These are phyloP conservation scores for Diarsia brunnea DNA, from an alignment of 2,888 invertebrate genomes.

Conservation along the genomic window DNA sequence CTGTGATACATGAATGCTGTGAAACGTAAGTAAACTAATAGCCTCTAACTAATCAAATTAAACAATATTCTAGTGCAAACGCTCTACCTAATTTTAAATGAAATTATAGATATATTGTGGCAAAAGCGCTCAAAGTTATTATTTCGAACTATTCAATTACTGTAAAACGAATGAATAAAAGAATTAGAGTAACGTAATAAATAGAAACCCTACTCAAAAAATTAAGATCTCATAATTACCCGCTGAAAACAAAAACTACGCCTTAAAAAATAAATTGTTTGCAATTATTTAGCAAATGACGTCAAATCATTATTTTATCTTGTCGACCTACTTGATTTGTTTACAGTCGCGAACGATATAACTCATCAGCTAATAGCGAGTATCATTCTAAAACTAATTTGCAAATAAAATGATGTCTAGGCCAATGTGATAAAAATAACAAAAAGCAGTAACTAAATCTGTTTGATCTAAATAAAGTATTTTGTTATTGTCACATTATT, in stretches of 20 bases:
- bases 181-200: neutral
- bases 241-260: neutral
- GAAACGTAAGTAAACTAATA: slow-evolving; percentile 52
- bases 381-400: slow-evolving; percentile 10
- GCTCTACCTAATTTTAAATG: slow-evolving; percentile 4
- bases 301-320: slow-evolving; percentile 24
- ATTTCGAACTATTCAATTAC: neutral
- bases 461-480: neutral
- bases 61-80: neutral
- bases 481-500: slow-evolving; percentile 2
- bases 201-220: neutral
- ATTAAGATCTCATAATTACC: neutral
- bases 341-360: neutral
- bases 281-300: neutral
- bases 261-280: neutral
- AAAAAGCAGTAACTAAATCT: neutral
- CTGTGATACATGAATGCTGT: slow-evolving; percentile 22
- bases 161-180: neutral
- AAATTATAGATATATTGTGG: neutral
- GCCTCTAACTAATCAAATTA: slow-evolving; percentile 38
- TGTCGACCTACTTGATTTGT: slow-evolving; percentile 27
- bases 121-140: neutral
- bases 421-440: slow-evolving; percentile 11
- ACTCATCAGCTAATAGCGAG: neutral
- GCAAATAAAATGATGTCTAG: slow-evolving; percentile 5